Evolutionary conservation across 2,888 invertebrate species (phyloP).

Genomic region (Drosophila melanosoma): DNA sequence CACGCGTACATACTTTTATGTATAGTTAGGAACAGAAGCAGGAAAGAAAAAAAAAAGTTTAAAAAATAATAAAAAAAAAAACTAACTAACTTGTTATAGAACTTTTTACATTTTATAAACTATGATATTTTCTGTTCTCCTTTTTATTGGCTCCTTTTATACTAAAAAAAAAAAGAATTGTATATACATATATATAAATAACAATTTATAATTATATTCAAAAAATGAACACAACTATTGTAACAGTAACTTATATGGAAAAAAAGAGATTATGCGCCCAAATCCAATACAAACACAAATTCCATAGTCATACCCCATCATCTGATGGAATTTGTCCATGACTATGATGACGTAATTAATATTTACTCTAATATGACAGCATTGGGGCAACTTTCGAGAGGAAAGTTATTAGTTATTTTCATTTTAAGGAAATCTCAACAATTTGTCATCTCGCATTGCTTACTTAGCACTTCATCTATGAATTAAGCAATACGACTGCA

Average conservation of each 20-base stretch:
- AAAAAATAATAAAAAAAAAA: constrained; percentile 29
- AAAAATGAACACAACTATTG: constrained; percentile 20
- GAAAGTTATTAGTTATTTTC: neutral
- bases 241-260: constrained; percentile 10
- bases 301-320: neutral
- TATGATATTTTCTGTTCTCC: constrained; percentile 25
- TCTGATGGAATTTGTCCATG: neutral
- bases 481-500: neutral
- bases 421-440: neutral
- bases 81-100: constrained; percentile 51
- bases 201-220: constrained; percentile 39
- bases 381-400: neutral
- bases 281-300: neutral
- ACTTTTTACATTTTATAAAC: constrained; percentile 55
- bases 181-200: constrained; percentile 36
- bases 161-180: constrained; percentile 28
- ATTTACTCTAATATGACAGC: neutral
- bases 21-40: constrained; percentile 13
- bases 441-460: neutral
- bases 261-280: neutral
- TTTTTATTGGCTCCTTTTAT: constrained; percentile 1
- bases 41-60: constrained; percentile 40
- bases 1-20: constrained; percentile 36
- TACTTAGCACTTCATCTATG: neutral
- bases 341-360: neutral